Percentiles rank a stretch among this genome's conserved stretches.
Conservation (phyloP, 2,797 vertebrate species). For the Peromyscus eremicus region DNA sequence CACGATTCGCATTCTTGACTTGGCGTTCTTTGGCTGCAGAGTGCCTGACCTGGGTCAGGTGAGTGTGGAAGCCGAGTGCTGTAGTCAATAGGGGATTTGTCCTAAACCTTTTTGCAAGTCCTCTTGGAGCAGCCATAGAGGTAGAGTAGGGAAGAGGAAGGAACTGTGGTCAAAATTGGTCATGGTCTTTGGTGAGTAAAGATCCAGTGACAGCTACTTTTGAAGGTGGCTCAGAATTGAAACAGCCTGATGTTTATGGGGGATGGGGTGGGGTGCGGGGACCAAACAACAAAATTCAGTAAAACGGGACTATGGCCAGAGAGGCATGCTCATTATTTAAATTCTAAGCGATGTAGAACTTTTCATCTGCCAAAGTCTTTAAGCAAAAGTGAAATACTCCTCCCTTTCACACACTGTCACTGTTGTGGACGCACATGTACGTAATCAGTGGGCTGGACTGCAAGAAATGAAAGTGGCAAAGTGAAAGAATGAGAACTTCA, state of each 20-base stretch:
- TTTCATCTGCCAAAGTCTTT: constrained; percentile 54
- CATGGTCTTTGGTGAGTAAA: not conserved
- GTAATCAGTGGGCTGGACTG: constrained; percentile 39
- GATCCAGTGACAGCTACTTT: not conserved
- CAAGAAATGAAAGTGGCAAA: constrained; percentile 72
- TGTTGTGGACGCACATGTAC: constrained; percentile 1
- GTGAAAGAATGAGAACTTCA: constrained; percentile 60
- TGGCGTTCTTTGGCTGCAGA: constrained; percentile 23
- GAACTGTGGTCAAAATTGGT: not conserved
- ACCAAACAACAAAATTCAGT: not conserved
- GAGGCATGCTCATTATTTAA: constrained; percentile 31
- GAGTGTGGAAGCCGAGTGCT: constrained; percentile 53
- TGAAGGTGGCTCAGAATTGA: not conserved
- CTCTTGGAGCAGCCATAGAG: not conserved
- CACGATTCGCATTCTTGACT: constrained; percentile 57
- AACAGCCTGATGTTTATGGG: not conserved
- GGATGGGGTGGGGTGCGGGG: fast-evolving
- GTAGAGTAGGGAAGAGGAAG: not conserved
- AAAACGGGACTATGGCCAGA: not conserved
- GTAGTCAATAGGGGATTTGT: not conserved
- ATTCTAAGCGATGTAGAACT: constrained; percentile 6
- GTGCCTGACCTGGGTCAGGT: constrained; percentile 79
- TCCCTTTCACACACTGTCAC: constrained; percentile 66
- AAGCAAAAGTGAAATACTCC: constrained; percentile 61
- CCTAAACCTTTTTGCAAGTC: not conserved